Conservation (phyloP, 2,797 vertebrate species). For the Iguana delicatissima region DNA sequence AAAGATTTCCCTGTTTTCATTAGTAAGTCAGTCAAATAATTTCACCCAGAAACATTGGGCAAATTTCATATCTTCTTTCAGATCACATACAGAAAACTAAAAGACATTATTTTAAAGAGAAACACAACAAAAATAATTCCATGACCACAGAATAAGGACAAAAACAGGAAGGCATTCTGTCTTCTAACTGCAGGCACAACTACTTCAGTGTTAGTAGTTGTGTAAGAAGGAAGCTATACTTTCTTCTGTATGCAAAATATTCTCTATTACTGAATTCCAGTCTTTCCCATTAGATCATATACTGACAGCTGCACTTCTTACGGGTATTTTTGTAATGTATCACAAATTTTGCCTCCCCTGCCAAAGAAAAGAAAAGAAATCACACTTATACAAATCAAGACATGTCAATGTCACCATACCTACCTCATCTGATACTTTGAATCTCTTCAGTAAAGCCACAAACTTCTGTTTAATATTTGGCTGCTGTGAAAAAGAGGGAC, state of each 20-base stretch:
- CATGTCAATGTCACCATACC: background rate
- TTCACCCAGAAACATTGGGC: background rate
- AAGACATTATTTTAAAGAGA: background rate
- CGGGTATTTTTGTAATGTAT: too few species aligned
- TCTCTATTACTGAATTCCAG: background rate
- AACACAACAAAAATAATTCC: background rate
- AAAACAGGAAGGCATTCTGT: background rate
- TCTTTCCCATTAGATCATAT: background rate
- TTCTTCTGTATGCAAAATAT: background rate
- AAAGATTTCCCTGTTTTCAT: background rate
- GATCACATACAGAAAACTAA: background rate
- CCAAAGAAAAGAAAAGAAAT: background rate
- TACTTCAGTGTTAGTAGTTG: too few species aligned
- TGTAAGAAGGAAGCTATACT: background rate
- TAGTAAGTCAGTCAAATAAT: background rate
- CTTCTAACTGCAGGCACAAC: background rate
- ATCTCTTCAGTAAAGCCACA: slow-evolving; percentile 90
- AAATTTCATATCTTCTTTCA: background rate
- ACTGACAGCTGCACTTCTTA: background rate
- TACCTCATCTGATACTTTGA: slow-evolving; percentile 93
- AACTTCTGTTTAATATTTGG: slow-evolving; percentile 97
- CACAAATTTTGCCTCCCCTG: background rate
- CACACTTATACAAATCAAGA: background rate
- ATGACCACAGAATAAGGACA: background rate
- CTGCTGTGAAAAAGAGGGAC: slow-evolving; percentile 78